Evolutionary conservation across 2,113 vertebrate species (phyloP).

Genomic region (Motacilla alba): DNA sequence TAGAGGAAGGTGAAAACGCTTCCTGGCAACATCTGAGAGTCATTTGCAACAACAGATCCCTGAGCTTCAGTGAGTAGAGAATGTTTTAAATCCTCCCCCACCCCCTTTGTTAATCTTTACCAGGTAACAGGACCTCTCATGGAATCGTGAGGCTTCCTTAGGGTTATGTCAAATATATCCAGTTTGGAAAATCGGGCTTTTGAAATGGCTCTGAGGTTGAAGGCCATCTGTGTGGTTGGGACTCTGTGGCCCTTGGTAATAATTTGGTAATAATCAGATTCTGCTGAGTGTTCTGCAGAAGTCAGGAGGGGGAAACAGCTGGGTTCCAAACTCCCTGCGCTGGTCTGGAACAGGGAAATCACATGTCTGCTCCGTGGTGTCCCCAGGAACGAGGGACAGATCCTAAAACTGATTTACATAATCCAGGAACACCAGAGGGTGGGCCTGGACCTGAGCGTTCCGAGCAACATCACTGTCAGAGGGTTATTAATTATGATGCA

Average conservation of each 20-base stretch:
- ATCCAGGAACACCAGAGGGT: not conserved
- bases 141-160: not conserved
- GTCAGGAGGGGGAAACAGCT: not conserved
- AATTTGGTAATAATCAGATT: not conserved
- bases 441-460: not conserved
- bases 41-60: conserved; percentile 35
- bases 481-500: not conserved
- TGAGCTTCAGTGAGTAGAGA: not conserved
- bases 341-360: not conserved
- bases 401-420: not conserved
- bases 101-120: not conserved
- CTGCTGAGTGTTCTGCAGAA: not conserved
- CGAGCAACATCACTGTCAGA: not conserved
- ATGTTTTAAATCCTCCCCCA: conserved; percentile 25
- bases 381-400: not conserved
- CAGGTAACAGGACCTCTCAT: not conserved
- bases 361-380: not conserved
- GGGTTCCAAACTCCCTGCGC: not conserved
- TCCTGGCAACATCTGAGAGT: conserved; percentile 54
- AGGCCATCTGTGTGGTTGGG: not conserved
- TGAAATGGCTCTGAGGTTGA: not conserved
- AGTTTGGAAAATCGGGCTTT: not conserved
- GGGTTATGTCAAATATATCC: not conserved
- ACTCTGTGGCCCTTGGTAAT: not conserved
- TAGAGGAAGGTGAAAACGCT: conserved; percentile 23